Base-by-base conservation (phyloP, 2,888 invertebrate species). In the Nemotelus pantherinus region DNA sequence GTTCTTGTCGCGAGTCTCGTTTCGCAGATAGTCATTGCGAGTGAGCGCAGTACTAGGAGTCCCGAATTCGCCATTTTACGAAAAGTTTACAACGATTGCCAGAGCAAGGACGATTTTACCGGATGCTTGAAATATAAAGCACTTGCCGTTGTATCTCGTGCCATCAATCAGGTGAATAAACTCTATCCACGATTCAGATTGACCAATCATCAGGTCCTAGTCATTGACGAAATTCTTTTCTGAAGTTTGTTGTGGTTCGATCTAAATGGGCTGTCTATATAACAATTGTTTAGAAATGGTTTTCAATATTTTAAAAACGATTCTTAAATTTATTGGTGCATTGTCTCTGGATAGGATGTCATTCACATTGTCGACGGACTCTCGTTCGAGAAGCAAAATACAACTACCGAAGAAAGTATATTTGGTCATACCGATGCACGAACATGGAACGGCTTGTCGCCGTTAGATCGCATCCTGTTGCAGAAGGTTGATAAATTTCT, bases 81-180 rank as follows among this genome's bases (percentile, higher is more conserved):
- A 82, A 90, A 90, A 85, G 89, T 91, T 81, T 91, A 91, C 83
- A 91, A 91, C 80, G 91, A 91, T 83, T 91, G 91, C 85, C 90
- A 90, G 86, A 86, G 88, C 79, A 90, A 89, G 81, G 89, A 89
- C 83, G 90, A 91, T 82, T 88, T 91, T 83, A 88, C 90, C 77
- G 88, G 87, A 82, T 91, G 91, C 83, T 87, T 91, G 75, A 91
- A 91, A 84, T 89, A 90, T 81, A 91, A 91, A 82, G 91, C 91
- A 58, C 85, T 91, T 76, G 87, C 87, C 78, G 91, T 90, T 9
- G 86, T 91, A 67, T 87, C 89, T 60, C 89, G 90, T 81, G 91
- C 91, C 80, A 87, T 91, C 80, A 90, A 90, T 80, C 90, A 90
- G 88, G 89, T 90, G 75, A 25, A 25, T 25, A 25, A 25, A 25